Conservation (phyloP, 2,888 invertebrate genomes). For the Drosophila anomelani region DNA sequence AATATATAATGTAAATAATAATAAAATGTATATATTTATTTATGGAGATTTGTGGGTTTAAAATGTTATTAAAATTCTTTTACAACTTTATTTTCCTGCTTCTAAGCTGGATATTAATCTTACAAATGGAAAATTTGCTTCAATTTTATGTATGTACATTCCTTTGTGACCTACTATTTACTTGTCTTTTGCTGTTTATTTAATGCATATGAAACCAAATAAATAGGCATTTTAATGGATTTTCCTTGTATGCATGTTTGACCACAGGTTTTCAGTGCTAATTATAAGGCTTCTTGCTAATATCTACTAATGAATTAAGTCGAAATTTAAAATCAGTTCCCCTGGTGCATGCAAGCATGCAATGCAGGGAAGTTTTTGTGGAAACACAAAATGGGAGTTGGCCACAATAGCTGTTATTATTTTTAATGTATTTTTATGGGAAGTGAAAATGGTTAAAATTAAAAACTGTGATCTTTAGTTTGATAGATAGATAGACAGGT, state of each 20-base stretch:
- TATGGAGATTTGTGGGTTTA: background rate
- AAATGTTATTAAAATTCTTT: background rate
- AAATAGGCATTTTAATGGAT: conserved; percentile 55
- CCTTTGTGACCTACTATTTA: background rate
- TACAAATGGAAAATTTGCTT: background rate
- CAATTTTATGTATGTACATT: background rate
- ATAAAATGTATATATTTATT: background rate
- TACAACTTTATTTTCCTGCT: background rate
- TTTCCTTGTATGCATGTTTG: conserved; percentile 46
- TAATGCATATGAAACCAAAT: background rate
- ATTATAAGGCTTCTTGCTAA: conserved; percentile 42
- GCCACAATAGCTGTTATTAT: conserved; percentile 3
- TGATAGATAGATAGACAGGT: background rate
- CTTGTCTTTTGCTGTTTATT: background rate
- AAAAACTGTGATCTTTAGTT: conserved; percentile 1
- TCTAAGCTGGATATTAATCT: too few species aligned
- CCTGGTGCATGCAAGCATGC: conserved; percentile 61
- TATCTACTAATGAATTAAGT: conserved; percentile 73
- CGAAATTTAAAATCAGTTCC: conserved; percentile 45
- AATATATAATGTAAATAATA: too few species aligned
- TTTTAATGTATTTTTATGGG: background rate
- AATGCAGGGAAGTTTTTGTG: conserved; percentile 23
- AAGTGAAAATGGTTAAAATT: background rate
- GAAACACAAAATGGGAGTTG: conserved; percentile 7
- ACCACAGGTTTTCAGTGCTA: conserved; percentile 11